Percentiles rank a stretch among this genome's conserved stretches.
Evolutionary conservation across 2,888 invertebrate species (phyloP).

Genomic region (Stramonita haemastoma): DNA sequence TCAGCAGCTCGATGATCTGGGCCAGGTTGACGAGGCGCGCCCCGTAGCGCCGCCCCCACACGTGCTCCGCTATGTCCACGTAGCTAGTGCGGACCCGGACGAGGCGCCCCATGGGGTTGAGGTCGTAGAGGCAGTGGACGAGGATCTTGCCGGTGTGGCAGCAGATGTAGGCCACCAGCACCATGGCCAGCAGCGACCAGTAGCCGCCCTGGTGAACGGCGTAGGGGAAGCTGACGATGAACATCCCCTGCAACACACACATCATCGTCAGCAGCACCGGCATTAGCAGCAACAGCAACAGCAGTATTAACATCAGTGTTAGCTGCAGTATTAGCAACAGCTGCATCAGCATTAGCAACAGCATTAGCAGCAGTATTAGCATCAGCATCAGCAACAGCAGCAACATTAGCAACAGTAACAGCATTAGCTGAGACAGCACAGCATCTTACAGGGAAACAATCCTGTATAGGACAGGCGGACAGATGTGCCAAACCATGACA

Average conservation of each 20-base stretch:
- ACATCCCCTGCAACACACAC: constrained; percentile 86
- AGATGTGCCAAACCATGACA: no score
- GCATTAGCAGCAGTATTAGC: background rate
- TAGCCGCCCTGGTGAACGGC: constrained; percentile 99
- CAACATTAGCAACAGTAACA: background rate
- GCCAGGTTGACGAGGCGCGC: constrained; percentile 94
- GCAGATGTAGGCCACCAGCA: constrained; percentile 98
- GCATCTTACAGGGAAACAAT: no score
- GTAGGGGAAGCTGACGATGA: constrained; percentile 98
- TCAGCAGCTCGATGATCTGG: constrained; percentile 92
- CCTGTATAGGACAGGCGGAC: no score
- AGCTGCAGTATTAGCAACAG: background rate
- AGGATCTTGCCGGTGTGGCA: constrained; percentile 98
- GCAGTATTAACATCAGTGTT: no score
- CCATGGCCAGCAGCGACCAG: constrained; percentile 98
- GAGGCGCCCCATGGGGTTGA: constrained; percentile 66
- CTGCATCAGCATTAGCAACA: background rate
- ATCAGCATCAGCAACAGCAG: background rate
- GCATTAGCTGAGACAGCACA: background rate
- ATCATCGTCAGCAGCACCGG: background rate
- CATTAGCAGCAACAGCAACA: background rate
- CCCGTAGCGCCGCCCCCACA: constrained; percentile 91
- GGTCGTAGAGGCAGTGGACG: constrained; percentile 97
- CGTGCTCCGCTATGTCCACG: constrained; percentile 95
- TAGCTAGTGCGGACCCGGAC: constrained; percentile 95